Evolutionary conservation across 2,113 vertebrate species (phyloP).

Genomic region (Rousettus leschenaultii): DNA sequence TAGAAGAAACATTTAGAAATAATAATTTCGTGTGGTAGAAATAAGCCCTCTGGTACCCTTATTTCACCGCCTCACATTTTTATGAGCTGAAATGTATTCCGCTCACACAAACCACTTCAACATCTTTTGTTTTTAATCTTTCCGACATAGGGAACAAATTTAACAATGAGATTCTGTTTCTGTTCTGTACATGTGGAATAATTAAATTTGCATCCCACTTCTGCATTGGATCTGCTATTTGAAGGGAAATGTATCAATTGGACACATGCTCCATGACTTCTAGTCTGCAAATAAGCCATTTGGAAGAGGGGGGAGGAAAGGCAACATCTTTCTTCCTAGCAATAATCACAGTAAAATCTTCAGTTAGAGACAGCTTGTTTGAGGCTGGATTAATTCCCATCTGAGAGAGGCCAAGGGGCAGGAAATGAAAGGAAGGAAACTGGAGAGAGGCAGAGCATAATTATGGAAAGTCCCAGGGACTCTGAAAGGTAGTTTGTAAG

Average conservation of each 20-base stretch:
- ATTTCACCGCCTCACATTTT: constrained; percentile 72
- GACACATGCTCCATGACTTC: constrained; percentile 80
- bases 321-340: constrained; percentile 77
- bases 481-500: not conserved
- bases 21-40: constrained; percentile 54
- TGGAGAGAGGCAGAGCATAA: constrained; percentile 27
- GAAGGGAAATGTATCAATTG: constrained; percentile 85
- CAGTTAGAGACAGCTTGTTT: constrained; percentile 78
- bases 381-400: constrained; percentile 77
- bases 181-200: constrained; percentile 85
- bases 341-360: constrained; percentile 83
- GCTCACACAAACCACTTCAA: constrained; percentile 82
- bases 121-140: constrained; percentile 85
- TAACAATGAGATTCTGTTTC: constrained; percentile 85
- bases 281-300: constrained; percentile 81
- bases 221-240: constrained; percentile 78
- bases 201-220: constrained; percentile 86
- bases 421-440: not conserved
- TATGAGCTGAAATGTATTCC: constrained; percentile 80
- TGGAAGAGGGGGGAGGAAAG: constrained; percentile 60
- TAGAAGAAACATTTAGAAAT: constrained; percentile 37
- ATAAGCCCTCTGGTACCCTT: constrained; percentile 59
- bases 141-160: constrained; percentile 81
- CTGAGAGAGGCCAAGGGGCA: constrained; percentile 60
- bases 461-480: constrained; percentile 64